These are phyloP conservation scores for Oryzias dopingdopingensis DNA, from an alignment of 2,797 vertebrate genomes.

Conservation along the genomic window DNA sequence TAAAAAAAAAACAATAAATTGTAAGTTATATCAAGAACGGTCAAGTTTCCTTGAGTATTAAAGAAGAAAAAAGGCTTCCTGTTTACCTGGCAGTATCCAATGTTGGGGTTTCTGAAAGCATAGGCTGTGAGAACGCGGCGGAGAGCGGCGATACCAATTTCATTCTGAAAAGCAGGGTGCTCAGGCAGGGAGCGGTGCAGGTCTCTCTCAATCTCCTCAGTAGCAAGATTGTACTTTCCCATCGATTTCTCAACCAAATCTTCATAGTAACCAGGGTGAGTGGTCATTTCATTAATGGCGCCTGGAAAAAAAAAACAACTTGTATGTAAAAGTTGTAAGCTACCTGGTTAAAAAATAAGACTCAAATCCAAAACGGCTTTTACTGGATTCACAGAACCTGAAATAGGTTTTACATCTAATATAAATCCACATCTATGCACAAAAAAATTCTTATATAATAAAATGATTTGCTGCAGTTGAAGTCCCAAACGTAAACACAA, in stretches of 20 bases:
- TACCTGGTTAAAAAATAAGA: background rate
- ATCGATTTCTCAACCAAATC: constrained; percentile 96
- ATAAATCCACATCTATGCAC: no score
- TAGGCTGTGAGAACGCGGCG: constrained; percentile 96
- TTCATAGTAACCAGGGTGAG: constrained; percentile 95
- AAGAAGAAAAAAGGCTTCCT: background rate
- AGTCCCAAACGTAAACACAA: no score
- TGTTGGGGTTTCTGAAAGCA: constrained; percentile 96
- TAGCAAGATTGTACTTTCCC: constrained; percentile 97
- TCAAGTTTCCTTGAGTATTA: background rate
- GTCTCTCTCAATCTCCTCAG: constrained; percentile 97
- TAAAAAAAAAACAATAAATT: constrained; percentile 2
- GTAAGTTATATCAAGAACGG: background rate
- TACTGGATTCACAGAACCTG: background rate
- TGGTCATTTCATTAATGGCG: constrained; percentile 97
- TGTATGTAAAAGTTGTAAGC: background rate
- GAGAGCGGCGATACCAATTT: constrained; percentile 96
- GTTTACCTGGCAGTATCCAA: constrained; percentile 95
- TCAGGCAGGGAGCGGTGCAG: constrained; percentile 97
- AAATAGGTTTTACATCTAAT: background rate
- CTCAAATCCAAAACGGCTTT: background rate
- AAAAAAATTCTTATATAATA: no score
- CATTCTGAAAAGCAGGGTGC: constrained; percentile 97
- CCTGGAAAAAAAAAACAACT: constrained; percentile 57
- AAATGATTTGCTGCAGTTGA: no score